Evolutionary conservation across 2,888 invertebrate genomes (phyloP).

Genomic region (Trilocha varians): DNA sequence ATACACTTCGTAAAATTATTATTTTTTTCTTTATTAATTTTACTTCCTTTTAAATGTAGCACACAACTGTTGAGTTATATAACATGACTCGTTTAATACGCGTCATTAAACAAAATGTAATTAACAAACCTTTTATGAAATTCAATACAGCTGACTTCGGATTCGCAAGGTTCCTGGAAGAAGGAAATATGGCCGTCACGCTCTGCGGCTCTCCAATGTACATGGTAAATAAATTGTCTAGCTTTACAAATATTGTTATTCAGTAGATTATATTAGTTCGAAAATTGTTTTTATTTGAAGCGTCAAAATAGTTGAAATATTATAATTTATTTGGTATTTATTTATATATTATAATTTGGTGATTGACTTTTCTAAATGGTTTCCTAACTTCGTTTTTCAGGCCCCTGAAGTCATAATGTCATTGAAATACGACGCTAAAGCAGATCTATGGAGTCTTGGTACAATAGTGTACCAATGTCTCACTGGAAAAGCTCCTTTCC

Average conservation of each 20-base stretch:
- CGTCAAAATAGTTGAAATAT: too few species aligned
- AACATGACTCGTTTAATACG: not conserved
- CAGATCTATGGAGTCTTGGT: conserved; percentile 98
- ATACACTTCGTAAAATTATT: too few species aligned
- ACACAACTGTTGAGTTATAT: too few species aligned
- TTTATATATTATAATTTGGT: too few species aligned
- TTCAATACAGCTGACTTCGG: conserved; percentile 93
- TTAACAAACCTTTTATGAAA: conserved; percentile 1
- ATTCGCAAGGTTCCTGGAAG: conserved; percentile 97
- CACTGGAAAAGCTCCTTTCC: conserved; percentile 98
- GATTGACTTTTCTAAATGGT: not conserved
- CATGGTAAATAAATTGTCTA: conserved; percentile 79
- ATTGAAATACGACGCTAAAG: conserved; percentile 97
- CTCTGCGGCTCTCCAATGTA: conserved; percentile 99
- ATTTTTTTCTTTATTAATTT: too few species aligned
- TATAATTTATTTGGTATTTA: too few species aligned
- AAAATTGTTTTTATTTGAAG: too few species aligned
- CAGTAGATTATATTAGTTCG: not conserved
- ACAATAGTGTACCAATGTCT: conserved; percentile 99
- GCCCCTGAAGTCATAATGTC: conserved; percentile 99
- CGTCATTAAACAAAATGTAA: not conserved
- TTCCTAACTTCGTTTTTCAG: conserved; percentile 50
- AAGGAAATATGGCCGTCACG: conserved; percentile 99
- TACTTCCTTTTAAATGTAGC: too few species aligned
- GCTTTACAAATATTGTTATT: not conserved